Percentiles rank a stretch among this genome's conserved stretches.
phyloP scores from a whole-genome alignment of 30 jellyfish, hydroid and myxozoan genomes.

The Hydractinia symbiolongicarpus region DNA sequence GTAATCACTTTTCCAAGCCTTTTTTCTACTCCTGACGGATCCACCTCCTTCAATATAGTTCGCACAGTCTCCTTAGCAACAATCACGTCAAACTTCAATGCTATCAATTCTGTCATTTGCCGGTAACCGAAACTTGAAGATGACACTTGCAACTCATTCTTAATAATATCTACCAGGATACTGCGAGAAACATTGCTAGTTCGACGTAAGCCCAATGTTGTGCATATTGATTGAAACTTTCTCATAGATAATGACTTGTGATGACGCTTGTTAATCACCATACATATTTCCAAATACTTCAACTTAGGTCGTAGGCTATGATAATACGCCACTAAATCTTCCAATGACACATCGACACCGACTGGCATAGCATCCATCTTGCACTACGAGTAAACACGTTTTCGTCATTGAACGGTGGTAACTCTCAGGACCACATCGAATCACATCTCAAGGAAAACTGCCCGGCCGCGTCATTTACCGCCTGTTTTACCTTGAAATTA shows the following conservation, averaged over 20 bases:
- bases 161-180: not conserved
- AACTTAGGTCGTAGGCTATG: not conserved
- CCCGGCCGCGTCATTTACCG: no score
- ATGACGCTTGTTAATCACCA: not conserved
- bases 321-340: no score
- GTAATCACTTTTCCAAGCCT: no score
- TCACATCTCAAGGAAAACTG: no score
- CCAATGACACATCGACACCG: no score
- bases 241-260: not conserved
- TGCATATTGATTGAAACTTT: not conserved
- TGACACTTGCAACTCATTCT: not conserved
- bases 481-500: no score
- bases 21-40: conserved; percentile 13
- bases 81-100: not conserved
- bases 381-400: no score
- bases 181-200: not conserved
- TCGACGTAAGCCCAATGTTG: not conserved
- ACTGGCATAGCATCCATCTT: no score
- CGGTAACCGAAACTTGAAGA: not conserved
- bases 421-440: no score
- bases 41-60: not conserved
- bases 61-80: conserved; percentile 23
- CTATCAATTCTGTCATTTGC: conserved; percentile 1
- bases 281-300: not conserved
- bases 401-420: no score